Conservation (phyloP, 2,113 vertebrate species). For the Asarcornis scutulata region DNA sequence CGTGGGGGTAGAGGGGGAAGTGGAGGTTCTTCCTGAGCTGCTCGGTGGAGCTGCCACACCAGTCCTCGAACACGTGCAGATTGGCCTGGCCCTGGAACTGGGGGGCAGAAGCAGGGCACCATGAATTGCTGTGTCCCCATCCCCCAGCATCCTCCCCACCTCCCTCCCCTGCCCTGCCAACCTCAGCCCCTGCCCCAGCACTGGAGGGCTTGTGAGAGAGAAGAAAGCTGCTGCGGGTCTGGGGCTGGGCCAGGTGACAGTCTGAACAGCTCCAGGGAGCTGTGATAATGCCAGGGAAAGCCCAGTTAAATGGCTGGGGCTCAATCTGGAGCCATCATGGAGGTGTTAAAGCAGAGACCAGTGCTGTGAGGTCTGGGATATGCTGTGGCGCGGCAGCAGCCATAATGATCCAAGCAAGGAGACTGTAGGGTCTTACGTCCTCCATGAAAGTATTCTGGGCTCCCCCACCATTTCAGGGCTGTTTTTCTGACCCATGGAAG, state of each 20-base stretch:
- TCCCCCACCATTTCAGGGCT: not conserved
- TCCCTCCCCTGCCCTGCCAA: not conserved
- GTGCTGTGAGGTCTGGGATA: not conserved
- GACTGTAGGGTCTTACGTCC: rapidly evolving
- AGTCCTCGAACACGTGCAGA: slow-evolving; percentile 95
- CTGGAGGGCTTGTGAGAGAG: rapidly evolving
- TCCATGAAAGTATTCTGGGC: not conserved
- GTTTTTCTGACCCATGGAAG: not conserved
- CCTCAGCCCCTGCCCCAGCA: rapidly evolving
- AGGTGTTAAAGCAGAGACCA: not conserved
- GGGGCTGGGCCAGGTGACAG: not conserved
- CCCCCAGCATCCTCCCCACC: not conserved
- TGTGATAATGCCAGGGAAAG: not conserved
- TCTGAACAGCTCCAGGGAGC: not conserved
- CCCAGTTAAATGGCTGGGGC: not conserved
- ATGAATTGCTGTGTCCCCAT: not conserved
- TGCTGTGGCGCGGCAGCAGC: not conserved
- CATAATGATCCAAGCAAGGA: not conserved
- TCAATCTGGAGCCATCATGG: not conserved
- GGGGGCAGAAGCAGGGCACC: not conserved
- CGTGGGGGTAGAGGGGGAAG: slow-evolving; percentile 91
- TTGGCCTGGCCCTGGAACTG: slow-evolving; percentile 90
- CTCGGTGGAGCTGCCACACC: slow-evolving; percentile 87
- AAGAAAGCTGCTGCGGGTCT: not conserved
- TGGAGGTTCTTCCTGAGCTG: slow-evolving; percentile 89